A percentile compares a stretch with the other conserved stretches of the same genome.
Conservation (phyloP, 2,888 invertebrate species). For the Hypolimnas misippus region DNA sequence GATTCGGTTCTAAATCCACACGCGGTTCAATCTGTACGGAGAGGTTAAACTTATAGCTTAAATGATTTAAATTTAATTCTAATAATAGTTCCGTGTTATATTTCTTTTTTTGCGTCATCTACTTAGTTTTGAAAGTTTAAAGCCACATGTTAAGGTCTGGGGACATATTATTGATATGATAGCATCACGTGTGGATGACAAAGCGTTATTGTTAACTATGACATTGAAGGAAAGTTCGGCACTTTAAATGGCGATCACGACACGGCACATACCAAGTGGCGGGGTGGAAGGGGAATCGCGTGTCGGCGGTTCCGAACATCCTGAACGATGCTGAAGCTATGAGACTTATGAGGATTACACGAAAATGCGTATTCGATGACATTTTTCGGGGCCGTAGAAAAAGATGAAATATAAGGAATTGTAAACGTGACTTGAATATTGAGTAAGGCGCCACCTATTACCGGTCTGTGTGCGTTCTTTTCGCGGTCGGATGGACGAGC, state of each 20-base stretch:
- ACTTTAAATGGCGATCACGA: constrained; percentile 68
- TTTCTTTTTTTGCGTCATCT: background rate
- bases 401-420: constrained; percentile 84
- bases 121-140: background rate
- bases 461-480: constrained; percentile 76
- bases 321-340: constrained; percentile 68
- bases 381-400: constrained; percentile 82
- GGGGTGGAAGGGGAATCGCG: constrained; percentile 52
- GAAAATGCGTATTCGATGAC: constrained; percentile 84
- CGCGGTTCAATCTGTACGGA: constrained; percentile 48
- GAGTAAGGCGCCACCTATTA: constrained; percentile 78
- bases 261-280: constrained; percentile 68
- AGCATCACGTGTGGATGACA: constrained; percentile 39
- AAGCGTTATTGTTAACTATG: constrained; percentile 48
- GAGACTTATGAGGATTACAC: constrained; percentile 83
- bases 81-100: background rate
- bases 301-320: constrained; percentile 56
- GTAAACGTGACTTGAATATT: constrained; percentile 80
- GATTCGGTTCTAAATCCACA: constrained; percentile 73
- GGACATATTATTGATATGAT: constrained; percentile 26
- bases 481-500: constrained; percentile 77
- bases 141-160: background rate
- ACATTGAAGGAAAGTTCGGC: constrained; percentile 51
- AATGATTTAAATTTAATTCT: constrained; percentile 27
- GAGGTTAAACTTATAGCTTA: constrained; percentile 19